These are phyloP conservation scores for Phenganax marumi DNA, from an alignment of 92 coral and sea anemone species.

Conservation along the genomic window DNA sequence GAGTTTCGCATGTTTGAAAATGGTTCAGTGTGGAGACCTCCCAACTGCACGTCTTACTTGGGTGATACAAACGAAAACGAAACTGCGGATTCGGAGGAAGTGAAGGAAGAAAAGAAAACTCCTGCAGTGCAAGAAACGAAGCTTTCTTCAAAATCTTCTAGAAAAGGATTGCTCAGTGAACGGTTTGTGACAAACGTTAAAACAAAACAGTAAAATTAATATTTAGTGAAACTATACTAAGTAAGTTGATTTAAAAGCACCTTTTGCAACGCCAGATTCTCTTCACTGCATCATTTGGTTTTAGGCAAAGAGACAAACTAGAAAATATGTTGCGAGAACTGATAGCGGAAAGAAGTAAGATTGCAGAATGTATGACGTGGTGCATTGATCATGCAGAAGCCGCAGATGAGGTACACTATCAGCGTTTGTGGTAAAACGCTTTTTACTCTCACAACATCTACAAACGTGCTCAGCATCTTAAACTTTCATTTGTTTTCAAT, in stretches of 20 bases:
- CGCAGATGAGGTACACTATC: constrained; percentile 83
- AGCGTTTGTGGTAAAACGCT: too few relatives aligned
- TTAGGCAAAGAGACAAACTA: constrained; percentile 90
- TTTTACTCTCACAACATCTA: too few relatives aligned
- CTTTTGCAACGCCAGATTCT: neutral
- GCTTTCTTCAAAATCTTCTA: constrained; percentile 13
- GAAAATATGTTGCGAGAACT: constrained; percentile 90
- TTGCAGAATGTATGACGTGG: constrained; percentile 91
- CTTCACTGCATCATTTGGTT: neutral
- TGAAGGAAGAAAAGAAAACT: constrained; percentile 19
- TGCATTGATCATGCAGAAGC: constrained; percentile 93
- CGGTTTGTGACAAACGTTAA: neutral
- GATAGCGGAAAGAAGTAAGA: constrained; percentile 78
- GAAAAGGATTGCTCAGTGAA: constrained; percentile 39
- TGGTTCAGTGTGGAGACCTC: constrained; percentile 96
- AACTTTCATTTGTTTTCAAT: neutral
- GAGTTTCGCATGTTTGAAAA: constrained; percentile 79
- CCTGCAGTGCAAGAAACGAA: constrained; percentile 12
- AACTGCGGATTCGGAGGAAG: neutral
- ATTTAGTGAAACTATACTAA: too few relatives aligned
- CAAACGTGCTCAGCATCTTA: neutral
- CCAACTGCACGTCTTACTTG: constrained; percentile 48
- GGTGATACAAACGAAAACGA: constrained; percentile 43
- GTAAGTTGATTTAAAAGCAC: neutral
- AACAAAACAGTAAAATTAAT: neutral